Conservation (phyloP, 2,797 vertebrate species). For the Esox lucius region DNA sequence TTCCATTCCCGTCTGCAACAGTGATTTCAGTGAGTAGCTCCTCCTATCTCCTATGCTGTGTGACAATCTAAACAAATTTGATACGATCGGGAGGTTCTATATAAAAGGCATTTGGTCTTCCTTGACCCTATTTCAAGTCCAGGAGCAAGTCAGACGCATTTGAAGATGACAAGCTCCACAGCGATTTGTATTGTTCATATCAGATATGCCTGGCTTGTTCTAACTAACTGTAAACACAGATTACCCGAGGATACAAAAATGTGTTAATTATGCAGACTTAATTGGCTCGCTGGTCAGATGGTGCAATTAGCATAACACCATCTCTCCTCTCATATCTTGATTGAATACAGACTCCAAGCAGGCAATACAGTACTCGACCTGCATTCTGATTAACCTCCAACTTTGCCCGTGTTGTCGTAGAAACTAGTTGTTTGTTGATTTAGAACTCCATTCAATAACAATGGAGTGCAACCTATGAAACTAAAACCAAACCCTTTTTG, state of each 20-base stretch:
- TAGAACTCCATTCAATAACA: slow-evolving; percentile 44
- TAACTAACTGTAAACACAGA: neutral
- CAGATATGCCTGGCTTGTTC: neutral
- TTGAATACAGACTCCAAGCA: slow-evolving; percentile 24
- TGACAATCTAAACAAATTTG: too few relatives aligned
- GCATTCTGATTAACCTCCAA: slow-evolving; percentile 54
- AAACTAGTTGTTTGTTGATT: slow-evolving; percentile 55
- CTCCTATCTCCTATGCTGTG: too few relatives aligned
- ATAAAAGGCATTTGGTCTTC: too few relatives aligned
- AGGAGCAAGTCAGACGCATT: neutral
- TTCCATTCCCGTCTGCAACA: too few relatives aligned
- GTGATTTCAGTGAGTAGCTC: too few relatives aligned
- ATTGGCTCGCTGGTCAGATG: neutral
- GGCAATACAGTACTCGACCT: slow-evolving; percentile 22
- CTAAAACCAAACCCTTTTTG: slow-evolving; percentile 17
- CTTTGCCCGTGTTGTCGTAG: slow-evolving; percentile 52
- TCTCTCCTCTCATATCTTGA: slow-evolving; percentile 36
- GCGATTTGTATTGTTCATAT: neutral
- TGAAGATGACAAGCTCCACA: neutral
- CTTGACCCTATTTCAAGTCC: neutral
- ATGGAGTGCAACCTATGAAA: slow-evolving; percentile 43
- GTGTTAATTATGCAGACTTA: neutral
- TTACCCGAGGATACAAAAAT: neutral
- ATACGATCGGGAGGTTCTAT: too few relatives aligned
- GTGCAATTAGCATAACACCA: neutral